Evolutionary conservation across 1,140 invertebrate genomes (phyloP).

Genomic region (Lasioglossum albipes): DNA sequence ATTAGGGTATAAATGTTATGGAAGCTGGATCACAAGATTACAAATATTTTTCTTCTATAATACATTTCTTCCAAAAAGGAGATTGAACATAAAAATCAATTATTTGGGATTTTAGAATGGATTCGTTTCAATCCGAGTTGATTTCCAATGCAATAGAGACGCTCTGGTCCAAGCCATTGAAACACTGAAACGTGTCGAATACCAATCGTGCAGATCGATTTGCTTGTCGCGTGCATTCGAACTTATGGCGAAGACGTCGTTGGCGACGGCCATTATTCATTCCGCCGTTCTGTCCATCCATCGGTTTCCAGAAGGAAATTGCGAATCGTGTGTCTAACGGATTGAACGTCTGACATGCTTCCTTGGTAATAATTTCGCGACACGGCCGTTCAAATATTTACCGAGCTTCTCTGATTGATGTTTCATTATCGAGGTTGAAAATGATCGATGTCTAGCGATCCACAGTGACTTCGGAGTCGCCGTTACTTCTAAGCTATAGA

Average conservation of each 20-base stretch:
- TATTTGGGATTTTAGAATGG: too few relatives aligned
- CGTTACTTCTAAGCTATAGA: not conserved
- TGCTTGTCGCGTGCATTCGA: constrained; percentile 4
- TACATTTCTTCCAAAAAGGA: not conserved
- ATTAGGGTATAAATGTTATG: too few relatives aligned
- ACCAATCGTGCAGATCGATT: not conserved
- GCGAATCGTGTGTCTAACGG: constrained; percentile 13
- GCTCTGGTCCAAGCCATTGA: not conserved
- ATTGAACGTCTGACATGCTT: constrained; percentile 22
- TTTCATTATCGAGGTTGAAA: constrained; percentile 9
- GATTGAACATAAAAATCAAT: not conserved
- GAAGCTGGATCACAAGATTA: too few relatives aligned
- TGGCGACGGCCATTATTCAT: constrained; percentile 49
- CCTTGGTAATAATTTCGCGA: constrained; percentile 37
- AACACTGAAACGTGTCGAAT: not conserved
- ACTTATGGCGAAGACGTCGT: constrained; percentile 40
- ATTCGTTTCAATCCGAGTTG: too few relatives aligned
- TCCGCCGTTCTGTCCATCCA: constrained; percentile 42
- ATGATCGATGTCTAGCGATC: not conserved
- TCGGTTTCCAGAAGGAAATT: constrained; percentile 46
- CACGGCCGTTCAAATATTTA: not conserved
- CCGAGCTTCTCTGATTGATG: constrained; percentile 14
- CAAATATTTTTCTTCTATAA: too few relatives aligned
- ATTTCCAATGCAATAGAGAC: too few relatives aligned
- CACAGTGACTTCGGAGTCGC: not conserved